Evolutionary conservation across 2,113 vertebrate species (phyloP).

Genomic region (Dasypus novemcinctus): DNA sequence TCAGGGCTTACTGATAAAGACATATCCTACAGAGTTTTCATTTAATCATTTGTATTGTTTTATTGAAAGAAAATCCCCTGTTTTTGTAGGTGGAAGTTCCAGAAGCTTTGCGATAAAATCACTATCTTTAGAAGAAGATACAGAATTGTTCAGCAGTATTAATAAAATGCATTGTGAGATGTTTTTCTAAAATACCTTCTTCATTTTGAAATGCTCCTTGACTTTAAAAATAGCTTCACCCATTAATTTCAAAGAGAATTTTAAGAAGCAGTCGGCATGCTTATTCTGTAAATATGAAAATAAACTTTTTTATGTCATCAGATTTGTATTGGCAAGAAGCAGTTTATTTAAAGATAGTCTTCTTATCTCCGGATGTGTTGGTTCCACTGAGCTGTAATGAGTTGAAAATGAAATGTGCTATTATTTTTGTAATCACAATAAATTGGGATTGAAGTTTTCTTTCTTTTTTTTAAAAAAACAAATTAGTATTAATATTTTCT

Average conservation of each 20-base stretch:
- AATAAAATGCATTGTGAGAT: constrained; percentile 73
- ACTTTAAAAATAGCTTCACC: constrained; percentile 68
- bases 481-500: constrained; percentile 69
- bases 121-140: constrained; percentile 54
- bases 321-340: constrained; percentile 79
- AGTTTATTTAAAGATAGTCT: constrained; percentile 78
- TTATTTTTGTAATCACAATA: constrained; percentile 83
- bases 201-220: constrained; percentile 70
- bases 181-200: constrained; percentile 72
- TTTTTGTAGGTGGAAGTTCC: constrained; percentile 87
- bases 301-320: constrained; percentile 83
- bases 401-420: constrained; percentile 71
- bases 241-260: constrained; percentile 62
- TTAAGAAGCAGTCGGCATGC: constrained; percentile 71
- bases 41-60: constrained; percentile 33
- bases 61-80: constrained; percentile 36
- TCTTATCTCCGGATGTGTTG: constrained; percentile 72
- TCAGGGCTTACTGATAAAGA: not conserved
- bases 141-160: constrained; percentile 52
- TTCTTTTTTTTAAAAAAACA: constrained; percentile 59
- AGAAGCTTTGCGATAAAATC: constrained; percentile 84
- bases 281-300: constrained; percentile 88
- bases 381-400: constrained; percentile 76
- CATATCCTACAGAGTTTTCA: not conserved
- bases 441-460: constrained; percentile 76